A percentile compares a stretch with the other conserved stretches of the same genome.
Evolutionary conservation across 2,888 invertebrate genomes (phyloP).

Genomic region (Brachyopa scutellaris): DNA sequence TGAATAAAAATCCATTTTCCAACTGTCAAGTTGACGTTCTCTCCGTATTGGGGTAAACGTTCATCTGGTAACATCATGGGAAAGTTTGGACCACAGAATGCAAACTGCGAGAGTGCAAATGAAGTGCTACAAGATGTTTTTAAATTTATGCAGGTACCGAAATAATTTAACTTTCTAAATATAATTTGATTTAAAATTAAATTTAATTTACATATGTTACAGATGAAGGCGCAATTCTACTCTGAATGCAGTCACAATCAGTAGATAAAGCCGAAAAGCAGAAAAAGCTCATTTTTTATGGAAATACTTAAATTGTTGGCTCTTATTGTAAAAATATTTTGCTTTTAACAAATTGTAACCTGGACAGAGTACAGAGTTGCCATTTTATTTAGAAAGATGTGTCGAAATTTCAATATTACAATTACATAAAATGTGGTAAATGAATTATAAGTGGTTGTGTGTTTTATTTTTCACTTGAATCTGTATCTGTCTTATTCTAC

Average conservation of each 20-base stretch:
- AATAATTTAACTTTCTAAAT: neutral
- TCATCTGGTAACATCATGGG: constrained; percentile 10
- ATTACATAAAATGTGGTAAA: neutral
- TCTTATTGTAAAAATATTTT: constrained; percentile 1
- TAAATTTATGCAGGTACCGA: constrained; percentile 36
- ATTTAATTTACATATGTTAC: too few relatives aligned
- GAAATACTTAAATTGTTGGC: constrained; percentile 29
- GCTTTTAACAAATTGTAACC: neutral
- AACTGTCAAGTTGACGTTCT: constrained; percentile 35
- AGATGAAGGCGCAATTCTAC: constrained; percentile 37
- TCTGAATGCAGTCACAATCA: constrained; percentile 18
- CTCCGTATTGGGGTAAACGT: constrained; percentile 50
- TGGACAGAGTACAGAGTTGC: neutral
- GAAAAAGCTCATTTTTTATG: neutral
- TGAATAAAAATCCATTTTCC: neutral
- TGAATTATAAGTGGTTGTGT: neutral
- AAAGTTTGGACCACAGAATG: neutral
- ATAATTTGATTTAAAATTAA: too few relatives aligned
- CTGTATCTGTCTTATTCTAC: too few relatives aligned
- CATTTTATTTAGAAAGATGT: neutral
- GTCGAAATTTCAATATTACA: neutral
- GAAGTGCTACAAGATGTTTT: constrained; percentile 31
- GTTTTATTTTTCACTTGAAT: too few relatives aligned
- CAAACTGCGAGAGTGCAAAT: constrained; percentile 22
- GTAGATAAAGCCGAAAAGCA: neutral